A percentile compares a stretch with the other conserved stretches of the same genome.
These are phyloP conservation scores for Grantiella picta DNA, from an alignment of 2,113 vertebrate species.

Conservation along the genomic window DNA sequence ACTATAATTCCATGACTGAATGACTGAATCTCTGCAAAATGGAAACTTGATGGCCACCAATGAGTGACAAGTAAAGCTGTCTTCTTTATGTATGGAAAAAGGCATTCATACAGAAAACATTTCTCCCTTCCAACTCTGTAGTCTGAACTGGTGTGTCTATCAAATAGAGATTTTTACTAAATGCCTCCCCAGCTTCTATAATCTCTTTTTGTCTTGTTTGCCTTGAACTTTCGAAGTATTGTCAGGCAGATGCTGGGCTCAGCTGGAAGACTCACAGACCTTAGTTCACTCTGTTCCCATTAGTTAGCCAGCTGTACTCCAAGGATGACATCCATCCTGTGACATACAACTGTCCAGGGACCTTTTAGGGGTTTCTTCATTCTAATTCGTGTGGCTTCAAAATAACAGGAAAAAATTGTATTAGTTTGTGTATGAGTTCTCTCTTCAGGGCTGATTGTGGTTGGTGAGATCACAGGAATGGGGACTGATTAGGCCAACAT, in stretches of 20 bases:
- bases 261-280: not conserved
- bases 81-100: not conserved
- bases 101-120: not conserved
- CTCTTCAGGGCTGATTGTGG: not conserved
- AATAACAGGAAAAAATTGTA: fast-evolving
- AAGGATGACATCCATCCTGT: not conserved
- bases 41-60: not conserved
- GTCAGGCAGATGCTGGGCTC: not conserved
- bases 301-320: not conserved
- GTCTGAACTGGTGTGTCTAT: not conserved
- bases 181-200: not conserved
- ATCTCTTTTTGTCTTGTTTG: not conserved
- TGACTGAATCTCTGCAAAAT: slow-evolving; percentile 12
- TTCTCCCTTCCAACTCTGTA: not conserved
- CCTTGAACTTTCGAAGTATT: not conserved
- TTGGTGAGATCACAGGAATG: not conserved
- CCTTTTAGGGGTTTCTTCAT: not conserved
- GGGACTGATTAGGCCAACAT: not conserved
- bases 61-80: not conserved
- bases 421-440: not conserved
- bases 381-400: not conserved
- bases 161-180: not conserved
- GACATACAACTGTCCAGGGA: not conserved
- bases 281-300: not conserved
- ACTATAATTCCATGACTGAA: not conserved